A percentile compares a stretch with the other conserved stretches of the same genome.
Conservation (phyloP, 2,113 vertebrate genomes). For the Semnornis frantzii region DNA sequence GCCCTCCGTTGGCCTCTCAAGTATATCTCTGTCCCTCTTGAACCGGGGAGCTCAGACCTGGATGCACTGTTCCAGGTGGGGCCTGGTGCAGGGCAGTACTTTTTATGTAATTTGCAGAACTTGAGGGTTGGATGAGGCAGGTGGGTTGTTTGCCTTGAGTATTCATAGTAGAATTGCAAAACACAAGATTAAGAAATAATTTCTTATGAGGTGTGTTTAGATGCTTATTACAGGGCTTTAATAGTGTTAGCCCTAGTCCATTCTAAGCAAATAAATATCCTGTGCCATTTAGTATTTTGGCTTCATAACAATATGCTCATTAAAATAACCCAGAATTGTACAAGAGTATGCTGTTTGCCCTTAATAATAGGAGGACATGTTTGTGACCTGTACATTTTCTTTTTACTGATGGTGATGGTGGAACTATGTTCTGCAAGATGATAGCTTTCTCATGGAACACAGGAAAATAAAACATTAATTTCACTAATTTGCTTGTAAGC, state of each 20-base stretch:
- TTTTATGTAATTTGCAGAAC: not conserved
- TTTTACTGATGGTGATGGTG: not conserved
- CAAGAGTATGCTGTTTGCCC: not conserved
- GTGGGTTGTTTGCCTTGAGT: not conserved
- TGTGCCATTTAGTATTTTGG: not conserved
- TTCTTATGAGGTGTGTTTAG: not conserved
- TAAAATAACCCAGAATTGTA: not conserved
- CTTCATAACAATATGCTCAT: not conserved
- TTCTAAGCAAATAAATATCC: not conserved
- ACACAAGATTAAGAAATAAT: not conserved
- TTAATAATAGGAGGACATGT: slow-evolving; percentile 1
- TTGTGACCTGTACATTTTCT: slow-evolving; percentile 15
- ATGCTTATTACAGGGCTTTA: not conserved
- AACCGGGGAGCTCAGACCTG: no score
- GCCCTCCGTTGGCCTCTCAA: no score
- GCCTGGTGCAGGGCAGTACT: not conserved
- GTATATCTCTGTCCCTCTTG: no score
- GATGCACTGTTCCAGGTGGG: no score
- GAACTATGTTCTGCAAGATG: not conserved
- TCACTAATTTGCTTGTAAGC: not conserved
- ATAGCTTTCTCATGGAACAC: not conserved
- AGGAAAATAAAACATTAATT: slow-evolving; percentile 2
- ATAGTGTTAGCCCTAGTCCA: not conserved
- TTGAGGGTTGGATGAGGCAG: not conserved
- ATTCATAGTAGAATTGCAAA: not conserved